Conservation (phyloP, 2,113 vertebrate species). For the Choloepus hoffmanni region DNA sequence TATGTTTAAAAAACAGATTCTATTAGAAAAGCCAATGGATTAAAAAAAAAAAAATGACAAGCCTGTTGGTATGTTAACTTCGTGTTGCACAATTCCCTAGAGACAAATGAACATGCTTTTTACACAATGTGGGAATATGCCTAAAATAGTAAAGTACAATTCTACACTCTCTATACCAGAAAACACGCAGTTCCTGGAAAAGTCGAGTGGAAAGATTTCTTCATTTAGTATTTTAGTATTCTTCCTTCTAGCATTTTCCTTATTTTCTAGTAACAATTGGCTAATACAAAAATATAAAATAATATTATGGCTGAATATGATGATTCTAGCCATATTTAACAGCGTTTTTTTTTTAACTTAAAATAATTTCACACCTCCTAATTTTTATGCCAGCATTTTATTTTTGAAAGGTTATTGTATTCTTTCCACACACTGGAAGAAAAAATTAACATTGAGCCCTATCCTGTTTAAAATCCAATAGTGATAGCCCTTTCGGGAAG, state of each 20-base stretch:
- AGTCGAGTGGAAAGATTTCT: not conserved
- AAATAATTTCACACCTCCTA: not conserved
- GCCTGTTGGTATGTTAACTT: not conserved
- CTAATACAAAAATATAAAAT: not conserved
- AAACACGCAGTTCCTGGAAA: not conserved
- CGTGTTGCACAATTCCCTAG: too few relatives aligned
- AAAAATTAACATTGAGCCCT: not conserved
- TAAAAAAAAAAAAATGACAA: not conserved
- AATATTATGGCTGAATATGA: not conserved
- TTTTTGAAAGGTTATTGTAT: not conserved
- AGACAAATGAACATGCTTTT: not conserved
- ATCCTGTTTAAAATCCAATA: not conserved
- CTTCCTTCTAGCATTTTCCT: not conserved
- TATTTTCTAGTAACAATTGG: not conserved
- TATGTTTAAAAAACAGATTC: not conserved
- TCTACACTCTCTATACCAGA: not conserved
- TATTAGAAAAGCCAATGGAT: not conserved
- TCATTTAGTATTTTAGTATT: not conserved
- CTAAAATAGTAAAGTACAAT: not conserved
- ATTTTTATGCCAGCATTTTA: not conserved
- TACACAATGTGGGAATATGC: not conserved
- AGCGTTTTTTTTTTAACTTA: not conserved
- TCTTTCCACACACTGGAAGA: not conserved
- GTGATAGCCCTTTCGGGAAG: not conserved
- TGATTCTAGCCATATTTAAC: not conserved